Evolutionary conservation across 2,797 vertebrate genomes (phyloP).

Genomic region (Macroramphosus scolopax): DNA sequence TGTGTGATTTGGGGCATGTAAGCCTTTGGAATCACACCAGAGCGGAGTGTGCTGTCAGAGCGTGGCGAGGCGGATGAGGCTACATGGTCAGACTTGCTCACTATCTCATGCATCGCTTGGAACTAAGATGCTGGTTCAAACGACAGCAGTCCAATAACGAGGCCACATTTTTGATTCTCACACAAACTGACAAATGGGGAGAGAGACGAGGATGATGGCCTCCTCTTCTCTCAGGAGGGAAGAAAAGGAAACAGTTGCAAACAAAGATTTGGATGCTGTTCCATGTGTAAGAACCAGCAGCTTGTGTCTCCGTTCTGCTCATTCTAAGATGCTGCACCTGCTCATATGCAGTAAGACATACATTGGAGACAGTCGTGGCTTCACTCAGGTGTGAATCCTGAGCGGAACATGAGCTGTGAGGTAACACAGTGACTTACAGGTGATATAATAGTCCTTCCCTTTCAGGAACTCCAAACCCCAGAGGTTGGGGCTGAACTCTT

Average conservation of each 20-base stretch:
- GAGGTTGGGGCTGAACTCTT: constrained; percentile 98
- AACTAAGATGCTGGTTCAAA: constrained; percentile 63
- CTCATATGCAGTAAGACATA: neutral
- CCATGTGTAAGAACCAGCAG: constrained; percentile 43
- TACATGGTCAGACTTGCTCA: constrained; percentile 64
- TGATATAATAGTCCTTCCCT: constrained; percentile 96
- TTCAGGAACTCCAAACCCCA: constrained; percentile 98
- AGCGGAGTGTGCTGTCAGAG: constrained; percentile 69
- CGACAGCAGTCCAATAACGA: constrained; percentile 59
- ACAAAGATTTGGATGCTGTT: constrained; percentile 19
- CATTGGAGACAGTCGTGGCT: neutral
- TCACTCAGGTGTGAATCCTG: neutral
- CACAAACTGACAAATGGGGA: constrained; percentile 57
- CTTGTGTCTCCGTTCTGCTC: constrained; percentile 4
- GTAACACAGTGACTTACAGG: constrained; percentile 84
- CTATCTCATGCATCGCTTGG: constrained; percentile 72
- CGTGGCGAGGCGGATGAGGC: constrained; percentile 53
- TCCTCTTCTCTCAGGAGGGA: constrained; percentile 7
- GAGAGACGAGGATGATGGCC: constrained; percentile 40
- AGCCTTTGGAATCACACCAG: constrained; percentile 74
- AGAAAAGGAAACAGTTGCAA: constrained; percentile 17
- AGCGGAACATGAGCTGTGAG: neutral
- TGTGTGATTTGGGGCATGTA: constrained; percentile 81
- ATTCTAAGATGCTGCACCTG: constrained; percentile 9
- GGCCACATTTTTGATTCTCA: constrained; percentile 61